Conservation (phyloP, 2,888 invertebrate genomes). For the Caprella mutica region DNA sequence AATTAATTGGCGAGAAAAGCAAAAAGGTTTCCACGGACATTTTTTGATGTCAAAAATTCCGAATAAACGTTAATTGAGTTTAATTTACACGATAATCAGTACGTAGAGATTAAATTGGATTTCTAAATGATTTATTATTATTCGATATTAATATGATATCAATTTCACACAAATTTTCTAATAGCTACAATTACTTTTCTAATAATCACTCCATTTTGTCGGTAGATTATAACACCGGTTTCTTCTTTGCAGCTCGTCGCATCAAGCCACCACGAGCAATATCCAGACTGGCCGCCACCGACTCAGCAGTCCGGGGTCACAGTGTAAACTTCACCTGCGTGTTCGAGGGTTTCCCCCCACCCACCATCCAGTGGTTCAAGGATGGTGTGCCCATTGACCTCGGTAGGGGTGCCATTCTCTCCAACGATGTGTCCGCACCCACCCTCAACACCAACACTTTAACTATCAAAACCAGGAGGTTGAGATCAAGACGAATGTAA, state of each 20-base stretch:
- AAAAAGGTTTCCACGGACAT: too few relatives aligned
- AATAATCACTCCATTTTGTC: too few relatives aligned
- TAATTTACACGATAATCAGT: too few relatives aligned
- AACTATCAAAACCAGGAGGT: not conserved
- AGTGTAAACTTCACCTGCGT: constrained; percentile 14
- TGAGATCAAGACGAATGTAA: not conserved
- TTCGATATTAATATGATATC: too few relatives aligned
- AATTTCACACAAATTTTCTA: too few relatives aligned
- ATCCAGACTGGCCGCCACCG: constrained; percentile 3
- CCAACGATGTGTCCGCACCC: not conserved
- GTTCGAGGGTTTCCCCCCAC: constrained; percentile 26
- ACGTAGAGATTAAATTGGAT: too few relatives aligned
- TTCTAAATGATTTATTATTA: too few relatives aligned
- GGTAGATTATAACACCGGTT: not conserved
- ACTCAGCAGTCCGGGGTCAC: constrained; percentile 11
- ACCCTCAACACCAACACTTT: constrained; percentile 6
- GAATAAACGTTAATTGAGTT: too few relatives aligned
- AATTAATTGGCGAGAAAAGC: too few relatives aligned
- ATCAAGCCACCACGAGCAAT: not conserved
- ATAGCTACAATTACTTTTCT: too few relatives aligned
- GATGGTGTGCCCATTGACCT: constrained; percentile 33
- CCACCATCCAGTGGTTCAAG: constrained; percentile 35
- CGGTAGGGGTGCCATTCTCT: not conserved
- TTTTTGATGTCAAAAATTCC: too few relatives aligned
- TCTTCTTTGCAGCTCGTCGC: not conserved